phyloP scores from a whole-genome alignment of 2,888 invertebrate species.

The Xylota segnis region DNA sequence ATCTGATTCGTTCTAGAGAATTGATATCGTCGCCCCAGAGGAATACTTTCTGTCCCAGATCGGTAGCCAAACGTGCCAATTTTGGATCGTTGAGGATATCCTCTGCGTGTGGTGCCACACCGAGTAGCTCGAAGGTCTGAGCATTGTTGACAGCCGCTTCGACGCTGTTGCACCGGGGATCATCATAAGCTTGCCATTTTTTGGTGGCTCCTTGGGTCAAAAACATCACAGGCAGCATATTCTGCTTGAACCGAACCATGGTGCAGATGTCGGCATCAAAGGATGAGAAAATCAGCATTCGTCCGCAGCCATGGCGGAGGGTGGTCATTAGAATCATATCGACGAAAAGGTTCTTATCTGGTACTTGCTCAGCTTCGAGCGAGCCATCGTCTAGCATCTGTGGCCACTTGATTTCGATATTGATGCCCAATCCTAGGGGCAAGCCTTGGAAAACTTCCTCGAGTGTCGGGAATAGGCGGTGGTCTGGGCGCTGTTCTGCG shows the following conservation, averaged over 20 bases:
- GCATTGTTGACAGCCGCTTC: conserved; percentile 93
- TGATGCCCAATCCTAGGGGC: conserved; percentile 96
- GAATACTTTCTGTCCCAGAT: conserved; percentile 93
- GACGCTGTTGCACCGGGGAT: conserved; percentile 92
- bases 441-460: conserved; percentile 92
- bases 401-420: conserved; percentile 99
- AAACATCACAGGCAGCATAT: conserved; percentile 98
- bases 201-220: conserved; percentile 85
- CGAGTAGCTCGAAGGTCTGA: conserved; percentile 92
- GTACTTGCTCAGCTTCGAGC: conserved; percentile 91
- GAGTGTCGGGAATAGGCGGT: conserved; percentile 97
- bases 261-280: conserved; percentile 98
- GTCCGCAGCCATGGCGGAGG: conserved; percentile 90
- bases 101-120: conserved; percentile 96
- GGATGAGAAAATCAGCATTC: conserved; percentile 96
- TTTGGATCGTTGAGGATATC: conserved; percentile 93
- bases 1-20: conserved; percentile 92
- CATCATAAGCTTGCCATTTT: conserved; percentile 89
- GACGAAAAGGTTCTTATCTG: conserved; percentile 96
- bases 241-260: conserved; percentile 97
- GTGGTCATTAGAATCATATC: conserved; percentile 94
- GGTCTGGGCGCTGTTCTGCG: conserved; percentile 91
- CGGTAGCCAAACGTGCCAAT: conserved; percentile 89
- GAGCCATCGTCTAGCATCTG: conserved; percentile 94
- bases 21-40: conserved; percentile 99